Conservation (phyloP, 2,888 invertebrate genomes). For the Malacosoma neustria region DNA sequence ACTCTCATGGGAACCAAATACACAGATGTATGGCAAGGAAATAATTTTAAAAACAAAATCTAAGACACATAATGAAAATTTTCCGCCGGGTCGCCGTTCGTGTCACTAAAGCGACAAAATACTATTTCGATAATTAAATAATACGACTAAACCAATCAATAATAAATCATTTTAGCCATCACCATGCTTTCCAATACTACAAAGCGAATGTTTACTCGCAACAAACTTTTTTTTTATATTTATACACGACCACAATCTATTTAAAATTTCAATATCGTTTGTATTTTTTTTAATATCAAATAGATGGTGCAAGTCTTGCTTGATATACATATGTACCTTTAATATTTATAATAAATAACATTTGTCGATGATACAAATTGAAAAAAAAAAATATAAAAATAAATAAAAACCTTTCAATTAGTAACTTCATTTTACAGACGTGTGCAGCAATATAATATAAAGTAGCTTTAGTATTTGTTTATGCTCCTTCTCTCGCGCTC, state of each 20-base stretch:
- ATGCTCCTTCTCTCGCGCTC: too few relatives aligned
- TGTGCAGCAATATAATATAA: too few relatives aligned
- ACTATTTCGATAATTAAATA: slow-evolving; percentile 42
- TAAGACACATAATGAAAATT: slow-evolving; percentile 49
- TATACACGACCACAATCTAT: slow-evolving; percentile 24
- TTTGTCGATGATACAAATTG: too few relatives aligned
- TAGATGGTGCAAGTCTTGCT: too few relatives aligned
- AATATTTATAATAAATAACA: too few relatives aligned
- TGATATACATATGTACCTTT: too few relatives aligned
- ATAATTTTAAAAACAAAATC: slow-evolving; percentile 39
- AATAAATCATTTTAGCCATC: slow-evolving; percentile 39
- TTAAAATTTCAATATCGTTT: slow-evolving; percentile 12
- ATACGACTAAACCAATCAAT: slow-evolving; percentile 39
- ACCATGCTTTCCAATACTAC: slow-evolving; percentile 66
- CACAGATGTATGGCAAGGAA: slow-evolving; percentile 41
- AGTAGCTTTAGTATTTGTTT: too few relatives aligned
- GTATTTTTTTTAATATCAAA: too few relatives aligned
- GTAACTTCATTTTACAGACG: too few relatives aligned
- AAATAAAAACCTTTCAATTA: too few relatives aligned
- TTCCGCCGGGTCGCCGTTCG: slow-evolving; percentile 38
- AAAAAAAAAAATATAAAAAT: too few relatives aligned
- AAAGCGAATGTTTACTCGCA: slow-evolving; percentile 67
- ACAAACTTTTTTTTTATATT: slow-evolving; percentile 52
- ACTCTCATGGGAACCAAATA: too few relatives aligned
- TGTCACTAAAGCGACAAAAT: slow-evolving; percentile 47